Conservation (phyloP, 2,113 vertebrate genomes). For the cattle (Bos taurus) region DNA sequence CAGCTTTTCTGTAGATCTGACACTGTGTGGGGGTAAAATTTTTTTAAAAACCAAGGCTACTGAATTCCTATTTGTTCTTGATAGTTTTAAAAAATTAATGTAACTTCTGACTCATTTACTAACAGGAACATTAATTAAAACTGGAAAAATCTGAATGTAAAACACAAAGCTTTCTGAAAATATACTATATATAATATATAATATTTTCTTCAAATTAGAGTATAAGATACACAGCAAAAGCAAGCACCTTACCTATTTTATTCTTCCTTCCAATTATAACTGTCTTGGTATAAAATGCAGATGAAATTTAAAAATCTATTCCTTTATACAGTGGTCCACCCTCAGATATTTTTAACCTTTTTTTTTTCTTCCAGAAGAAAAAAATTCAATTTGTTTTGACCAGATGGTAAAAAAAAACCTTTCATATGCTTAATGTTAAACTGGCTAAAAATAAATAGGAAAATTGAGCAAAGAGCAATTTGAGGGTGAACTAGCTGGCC, state of each 20-base stretch:
- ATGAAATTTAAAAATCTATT: slow-evolving; percentile 53
- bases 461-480: background rate
- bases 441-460: background rate
- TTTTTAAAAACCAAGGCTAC: background rate
- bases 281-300: slow-evolving; percentile 2
- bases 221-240: background rate
- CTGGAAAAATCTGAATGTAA: background rate
- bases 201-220: slow-evolving; percentile 23
- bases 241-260: slow-evolving; percentile 54
- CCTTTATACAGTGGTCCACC: background rate
- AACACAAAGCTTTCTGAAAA: background rate
- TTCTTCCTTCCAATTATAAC: slow-evolving; percentile 63
- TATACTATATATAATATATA: background rate
- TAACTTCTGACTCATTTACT: background rate
- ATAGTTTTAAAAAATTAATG: background rate
- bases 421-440: slow-evolving; percentile 33
- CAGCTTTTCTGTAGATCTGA: background rate
- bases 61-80: background rate
- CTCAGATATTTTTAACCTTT: slow-evolving; percentile 34
- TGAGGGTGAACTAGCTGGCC: background rate
- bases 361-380: background rate
- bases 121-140: background rate
- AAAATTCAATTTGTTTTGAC: slow-evolving; percentile 39
- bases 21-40: background rate
- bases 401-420: background rate